A percentile compares a stretch with the other conserved stretches of the same genome.
These are phyloP conservation scores for Homarus gammarus DNA, from an alignment of 2,888 invertebrate species.

Conservation along the genomic window DNA sequence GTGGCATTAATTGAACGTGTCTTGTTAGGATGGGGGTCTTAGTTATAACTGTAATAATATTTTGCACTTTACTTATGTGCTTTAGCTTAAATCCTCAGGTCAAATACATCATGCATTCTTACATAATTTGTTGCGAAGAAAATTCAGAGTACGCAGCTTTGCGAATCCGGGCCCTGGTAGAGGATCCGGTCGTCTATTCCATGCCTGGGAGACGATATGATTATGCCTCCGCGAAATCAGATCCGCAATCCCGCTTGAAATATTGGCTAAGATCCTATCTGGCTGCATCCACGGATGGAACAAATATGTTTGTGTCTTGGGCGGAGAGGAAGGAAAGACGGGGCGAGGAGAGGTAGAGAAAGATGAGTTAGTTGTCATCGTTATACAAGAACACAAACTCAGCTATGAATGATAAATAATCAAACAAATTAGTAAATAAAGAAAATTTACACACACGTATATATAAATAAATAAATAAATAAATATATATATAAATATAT, in stretches of 20 bases:
- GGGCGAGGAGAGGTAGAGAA: not conserved
- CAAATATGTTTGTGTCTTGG: not conserved
- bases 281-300: not conserved
- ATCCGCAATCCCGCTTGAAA: not conserved
- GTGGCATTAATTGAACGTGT: no score
- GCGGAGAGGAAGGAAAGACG: not conserved
- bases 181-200: not conserved
- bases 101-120: no score
- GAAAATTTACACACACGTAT: not conserved
- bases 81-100: no score
- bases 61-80: no score
- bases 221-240: not conserved
- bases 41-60: no score
- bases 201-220: not conserved
- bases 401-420: no score
- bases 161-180: not conserved
- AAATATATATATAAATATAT: not conserved
- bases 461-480: conserved; percentile 22
- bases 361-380: no score
- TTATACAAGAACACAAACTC: no score
- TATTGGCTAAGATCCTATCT: not conserved
- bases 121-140: no score
- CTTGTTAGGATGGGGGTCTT: no score
- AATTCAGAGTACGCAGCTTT: no score
- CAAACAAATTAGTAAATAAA: no score